phyloP scores from a whole-genome alignment of 2,888 invertebrate species.

The Glyphotaelius pellucidus region DNA sequence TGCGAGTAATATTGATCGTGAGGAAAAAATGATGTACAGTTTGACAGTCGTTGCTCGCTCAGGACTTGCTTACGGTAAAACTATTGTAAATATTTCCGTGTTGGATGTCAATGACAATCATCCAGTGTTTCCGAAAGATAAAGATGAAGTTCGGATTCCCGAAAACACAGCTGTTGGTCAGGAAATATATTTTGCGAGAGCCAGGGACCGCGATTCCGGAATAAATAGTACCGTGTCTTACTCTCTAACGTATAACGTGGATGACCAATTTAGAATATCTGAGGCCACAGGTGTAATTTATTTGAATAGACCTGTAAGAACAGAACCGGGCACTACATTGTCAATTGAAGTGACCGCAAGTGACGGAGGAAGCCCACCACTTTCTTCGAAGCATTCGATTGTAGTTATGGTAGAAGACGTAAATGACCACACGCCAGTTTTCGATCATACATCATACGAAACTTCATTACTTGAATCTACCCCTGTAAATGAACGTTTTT shows the following conservation, averaged over 20 bases:
- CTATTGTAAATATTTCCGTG: conserved; percentile 88
- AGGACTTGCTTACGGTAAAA: conserved; percentile 86
- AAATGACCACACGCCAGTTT: conserved; percentile 97
- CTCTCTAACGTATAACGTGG: conserved; percentile 87
- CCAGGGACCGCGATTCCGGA: conserved; percentile 91
- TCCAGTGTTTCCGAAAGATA: conserved; percentile 88
- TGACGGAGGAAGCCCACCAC: conserved; percentile 87
- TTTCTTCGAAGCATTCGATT: conserved; percentile 86
- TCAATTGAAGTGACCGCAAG: conserved; percentile 89
- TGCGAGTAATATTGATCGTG: conserved; percentile 89
- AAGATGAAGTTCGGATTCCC: conserved; percentile 86
- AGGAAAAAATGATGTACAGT: conserved; percentile 85
- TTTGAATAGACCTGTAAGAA: conserved; percentile 87
- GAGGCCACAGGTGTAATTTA: conserved; percentile 93
- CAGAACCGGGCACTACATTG: conserved; percentile 84
- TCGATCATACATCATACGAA: conserved; percentile 94
- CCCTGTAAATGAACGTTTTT: conserved; percentile 93
- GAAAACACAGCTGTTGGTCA: conserved; percentile 97
- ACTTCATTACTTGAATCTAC: conserved; percentile 94
- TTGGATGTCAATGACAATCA: conserved; percentile 94
- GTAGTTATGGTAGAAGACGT: conserved; percentile 89
- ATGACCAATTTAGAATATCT: conserved; percentile 89
- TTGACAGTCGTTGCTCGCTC: conserved; percentile 89
- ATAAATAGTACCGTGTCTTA: conserved; percentile 92
- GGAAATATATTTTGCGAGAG: conserved; percentile 92